Evolutionary conservation across 2,888 invertebrate genomes (phyloP), one percentile per base, ranked within the genome.

Genomic region (Hydraecia micacea): DNA sequence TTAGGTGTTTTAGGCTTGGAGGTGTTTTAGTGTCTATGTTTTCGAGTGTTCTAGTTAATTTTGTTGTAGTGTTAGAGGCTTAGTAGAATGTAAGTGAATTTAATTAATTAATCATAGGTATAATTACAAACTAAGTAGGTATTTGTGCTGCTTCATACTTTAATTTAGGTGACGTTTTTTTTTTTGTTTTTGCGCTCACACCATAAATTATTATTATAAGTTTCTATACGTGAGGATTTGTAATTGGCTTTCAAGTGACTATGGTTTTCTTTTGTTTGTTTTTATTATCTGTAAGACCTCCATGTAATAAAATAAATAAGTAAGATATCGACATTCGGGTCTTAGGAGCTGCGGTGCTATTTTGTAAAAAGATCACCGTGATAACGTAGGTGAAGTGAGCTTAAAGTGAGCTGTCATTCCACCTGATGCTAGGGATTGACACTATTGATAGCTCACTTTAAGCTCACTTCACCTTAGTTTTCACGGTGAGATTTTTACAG

Each of bases 1-100:
- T n/a, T 75, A 62, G 66, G 82, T 65, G 11, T 71, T 86, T 75
- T 75, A 84, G 73, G 63, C 65, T 78, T 70, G 15, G 62, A 71
- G 9, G 13, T 71, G 8, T 73, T n/a, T 21, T 11, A 58, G 21
- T 15, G 6, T 21, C 18, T 58, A 70, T 36, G 42, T 52, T 25
- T 58, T 78, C 15, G 0, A 28, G 18, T 21, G 2, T 32, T 49
- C 5, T n/a, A 6, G 1, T 66, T 49, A 2, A 25, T 18, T 49
- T 66, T 25, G 5, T 39, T 28, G 21, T 39, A 25, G n/a, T 49
- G n/a, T 49, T 32, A 42, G 25, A n/a, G 13, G 3, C 15, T 36
- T 39, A 13, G 21, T 21, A 63, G 11, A 66, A 55, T 42, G 42
- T 42, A 42, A 42, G 32, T 2, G 32, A 32, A 32, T 32, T 32